phyloP scores from a whole-genome alignment of 2,113 vertebrate genomes.

The Salvelinus fontinalis region DNA sequence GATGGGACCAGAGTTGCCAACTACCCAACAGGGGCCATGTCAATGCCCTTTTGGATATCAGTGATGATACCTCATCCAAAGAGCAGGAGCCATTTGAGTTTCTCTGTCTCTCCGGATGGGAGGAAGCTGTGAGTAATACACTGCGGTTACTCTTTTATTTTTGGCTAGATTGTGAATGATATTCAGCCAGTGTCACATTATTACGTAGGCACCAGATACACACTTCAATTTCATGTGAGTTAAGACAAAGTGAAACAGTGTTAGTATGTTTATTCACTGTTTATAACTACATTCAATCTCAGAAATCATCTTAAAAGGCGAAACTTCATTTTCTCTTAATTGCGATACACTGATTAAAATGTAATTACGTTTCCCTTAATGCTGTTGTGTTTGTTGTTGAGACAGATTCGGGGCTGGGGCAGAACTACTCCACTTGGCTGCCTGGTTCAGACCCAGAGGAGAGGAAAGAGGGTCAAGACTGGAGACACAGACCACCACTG shows the following conservation, averaged over 20 bases:
- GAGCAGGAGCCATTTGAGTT: conserved; percentile 60
- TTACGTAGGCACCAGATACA: too few relatives aligned
- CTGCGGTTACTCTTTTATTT: too few relatives aligned
- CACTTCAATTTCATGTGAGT: neutral
- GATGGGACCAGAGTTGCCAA: neutral
- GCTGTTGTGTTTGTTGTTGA: conserved; percentile 17
- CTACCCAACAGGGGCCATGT: conserved; percentile 60
- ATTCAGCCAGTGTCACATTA: too few relatives aligned
- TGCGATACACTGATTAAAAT: too few relatives aligned
- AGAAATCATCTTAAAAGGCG: neutral
- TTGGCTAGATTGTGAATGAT: too few relatives aligned
- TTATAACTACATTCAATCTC: neutral
- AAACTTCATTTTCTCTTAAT: neutral
- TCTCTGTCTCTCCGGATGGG: conserved; percentile 71
- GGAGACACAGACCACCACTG: conserved; percentile 37
- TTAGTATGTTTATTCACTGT: too few relatives aligned
- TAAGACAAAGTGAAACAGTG: neutral
- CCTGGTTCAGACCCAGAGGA: conserved; percentile 68
- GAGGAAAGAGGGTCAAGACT: conserved; percentile 53
- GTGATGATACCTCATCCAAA: conserved; percentile 65
- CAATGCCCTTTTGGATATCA: conserved; percentile 75
- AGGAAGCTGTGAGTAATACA: conserved; percentile 79
- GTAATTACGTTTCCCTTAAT: neutral
- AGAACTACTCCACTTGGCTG: conserved; percentile 66
- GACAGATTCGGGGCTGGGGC: conserved; percentile 80